Evolutionary conservation across 2,113 vertebrate species (phyloP), one percentile per base, ranked within the genome.

Genomic region (Mandrillus leucophaeus): DNA sequence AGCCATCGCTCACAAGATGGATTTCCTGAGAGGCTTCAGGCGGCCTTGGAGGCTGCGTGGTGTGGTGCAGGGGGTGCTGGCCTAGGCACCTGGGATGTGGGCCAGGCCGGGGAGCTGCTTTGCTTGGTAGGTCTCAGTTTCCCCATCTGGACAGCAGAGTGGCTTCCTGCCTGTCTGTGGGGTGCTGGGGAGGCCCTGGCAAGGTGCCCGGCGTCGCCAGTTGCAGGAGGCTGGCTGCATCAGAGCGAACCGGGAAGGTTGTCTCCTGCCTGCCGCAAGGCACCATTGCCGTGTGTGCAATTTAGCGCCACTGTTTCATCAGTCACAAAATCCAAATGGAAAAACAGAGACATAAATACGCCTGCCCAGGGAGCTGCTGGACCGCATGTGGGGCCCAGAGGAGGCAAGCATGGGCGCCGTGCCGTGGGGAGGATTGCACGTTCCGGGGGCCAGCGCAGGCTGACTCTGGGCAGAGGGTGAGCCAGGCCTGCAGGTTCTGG

Each of bases 281-380:
- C 96, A 2, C 1, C 6, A 18, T 68, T 9, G 0, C 85, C 6
- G 66, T 0, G 38, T 6, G 23, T 91, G 97, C 85, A 97, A 98
- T 79, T 95, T 11, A 50, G 89, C 82, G 12, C 57, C 68, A 48
- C 64, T 57, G 64, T 98, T 98, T 98, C 97, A 97, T 98, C 97
- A 98, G 94, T 81, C 93, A 75, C 95, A 87, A 81, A 94, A 92
- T 72, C 87, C 86, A 84, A 90, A 93, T 48, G 88, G 93, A 97
- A 97, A 95, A 96, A 96, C 92, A 96, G 75, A 97, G 84, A 82
- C 85, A 70, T 18, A 93, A 98, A 97, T 48, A 95, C 3, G 30
- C 88, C 57, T 50, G 4, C 94, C 93, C 35, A 43, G 97, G 96
- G 96, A 97, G 64, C 87, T 2, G 48, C 89, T 32, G 89, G 95